These are phyloP conservation scores for Pseudoatta argentina DNA, from an alignment of 1,140 invertebrate genomes.

Conservation along the genomic window DNA sequence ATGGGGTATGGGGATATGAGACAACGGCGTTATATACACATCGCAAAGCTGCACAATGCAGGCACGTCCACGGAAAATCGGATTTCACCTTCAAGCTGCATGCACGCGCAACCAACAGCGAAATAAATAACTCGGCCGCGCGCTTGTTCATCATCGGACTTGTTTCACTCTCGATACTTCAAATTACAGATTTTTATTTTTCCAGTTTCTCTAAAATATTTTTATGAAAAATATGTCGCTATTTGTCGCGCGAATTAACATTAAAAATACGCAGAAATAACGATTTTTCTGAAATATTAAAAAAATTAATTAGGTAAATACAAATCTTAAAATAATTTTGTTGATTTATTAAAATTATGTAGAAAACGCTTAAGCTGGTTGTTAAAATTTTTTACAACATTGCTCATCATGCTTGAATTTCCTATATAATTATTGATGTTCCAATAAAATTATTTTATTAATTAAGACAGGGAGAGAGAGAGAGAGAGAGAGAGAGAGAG, in stretches of 20 bases:
- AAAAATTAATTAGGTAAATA: too few species aligned
- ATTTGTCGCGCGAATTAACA: not conserved
- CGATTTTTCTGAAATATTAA: too few species aligned
- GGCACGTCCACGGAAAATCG: conserved; percentile 40
- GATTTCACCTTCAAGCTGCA: conserved; percentile 34
- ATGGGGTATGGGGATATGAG: not conserved
- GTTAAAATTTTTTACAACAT: too few species aligned
- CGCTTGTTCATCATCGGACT: conserved; percentile 6
- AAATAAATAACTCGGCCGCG: conserved; percentile 34
- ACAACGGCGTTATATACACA: conserved; percentile 19
- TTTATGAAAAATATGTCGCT: not conserved
- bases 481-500: too few species aligned
- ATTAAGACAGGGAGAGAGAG: not conserved
- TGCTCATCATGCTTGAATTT: too few species aligned
- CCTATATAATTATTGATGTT: too few species aligned
- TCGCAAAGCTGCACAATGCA: conserved; percentile 32
- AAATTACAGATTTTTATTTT: not conserved
- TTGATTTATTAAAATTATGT: too few species aligned
- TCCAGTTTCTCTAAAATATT: not conserved
- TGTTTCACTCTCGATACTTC: not conserved
- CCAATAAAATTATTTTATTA: too few species aligned
- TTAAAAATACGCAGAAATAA: not conserved
- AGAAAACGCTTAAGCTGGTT: too few species aligned
- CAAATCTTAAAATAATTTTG: too few species aligned
- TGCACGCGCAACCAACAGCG: conserved; percentile 22